Evolutionary conservation across 2,113 vertebrate genomes (phyloP).

Genomic region (Cygnus buccinator): DNA sequence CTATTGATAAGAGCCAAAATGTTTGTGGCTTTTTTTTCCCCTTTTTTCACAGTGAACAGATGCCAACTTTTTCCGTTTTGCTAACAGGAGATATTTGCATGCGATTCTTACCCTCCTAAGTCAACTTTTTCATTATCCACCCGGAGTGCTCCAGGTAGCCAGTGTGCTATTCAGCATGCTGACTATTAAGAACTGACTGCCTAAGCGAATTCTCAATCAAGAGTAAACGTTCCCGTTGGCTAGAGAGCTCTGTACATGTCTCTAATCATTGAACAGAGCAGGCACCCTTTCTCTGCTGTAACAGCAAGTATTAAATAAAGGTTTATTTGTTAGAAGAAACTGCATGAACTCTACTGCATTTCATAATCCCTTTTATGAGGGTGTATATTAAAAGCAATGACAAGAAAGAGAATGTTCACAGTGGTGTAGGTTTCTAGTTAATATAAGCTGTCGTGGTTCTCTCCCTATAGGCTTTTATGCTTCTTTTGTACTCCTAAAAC

Average conservation of each 20-base stretch:
- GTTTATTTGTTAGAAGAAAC: slow-evolving; percentile 43
- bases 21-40: background rate
- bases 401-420: background rate
- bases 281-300: background rate
- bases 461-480: slow-evolving; percentile 16
- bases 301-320: background rate
- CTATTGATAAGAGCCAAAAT: background rate
- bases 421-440: slow-evolving; percentile 47
- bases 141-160: background rate
- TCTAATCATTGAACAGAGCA: slow-evolving; percentile 22
- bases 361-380: slow-evolving; percentile 13
- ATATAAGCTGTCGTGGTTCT: background rate
- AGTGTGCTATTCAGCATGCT: background rate
- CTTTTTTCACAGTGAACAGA: background rate
- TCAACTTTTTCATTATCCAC: background rate
- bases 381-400: slow-evolving; percentile 33
- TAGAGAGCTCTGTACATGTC: background rate
- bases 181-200: background rate
- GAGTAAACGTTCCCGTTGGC: background rate
- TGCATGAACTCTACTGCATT: background rate
- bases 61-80: background rate
- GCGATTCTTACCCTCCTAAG: background rate
- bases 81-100: background rate
- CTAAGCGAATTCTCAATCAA: slow-evolving; percentile 2
- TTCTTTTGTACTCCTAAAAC: slow-evolving; percentile 33